These are phyloP conservation scores for Struthidea cinerea DNA, from an alignment of 2,113 vertebrate genomes.

Conservation along the genomic window DNA sequence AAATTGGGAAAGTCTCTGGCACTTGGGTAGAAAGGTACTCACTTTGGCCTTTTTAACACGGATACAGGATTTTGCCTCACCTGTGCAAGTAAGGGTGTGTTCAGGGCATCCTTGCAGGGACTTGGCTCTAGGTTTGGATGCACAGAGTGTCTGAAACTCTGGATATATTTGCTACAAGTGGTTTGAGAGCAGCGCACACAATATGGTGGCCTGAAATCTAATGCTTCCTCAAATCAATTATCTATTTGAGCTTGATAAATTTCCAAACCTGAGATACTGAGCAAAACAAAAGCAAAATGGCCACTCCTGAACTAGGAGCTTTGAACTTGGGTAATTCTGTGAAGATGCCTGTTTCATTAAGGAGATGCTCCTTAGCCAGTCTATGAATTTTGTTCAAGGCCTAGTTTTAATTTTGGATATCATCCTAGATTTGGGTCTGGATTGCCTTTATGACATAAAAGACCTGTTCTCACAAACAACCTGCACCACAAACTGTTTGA, in stretches of 20 bases:
- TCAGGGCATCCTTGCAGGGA: background rate
- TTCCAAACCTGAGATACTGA: background rate
- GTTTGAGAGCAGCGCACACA: background rate
- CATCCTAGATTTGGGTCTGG: background rate
- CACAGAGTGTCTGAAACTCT: background rate
- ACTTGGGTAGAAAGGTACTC: background rate
- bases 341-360: background rate
- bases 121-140: background rate
- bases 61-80: background rate
- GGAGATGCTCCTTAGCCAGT: background rate
- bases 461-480: background rate
- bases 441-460: background rate
- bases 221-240: background rate
- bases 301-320: background rate
- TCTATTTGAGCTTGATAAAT: background rate
- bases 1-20: background rate
- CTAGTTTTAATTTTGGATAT: background rate
- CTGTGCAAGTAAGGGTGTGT: background rate
- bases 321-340: background rate
- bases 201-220: background rate
- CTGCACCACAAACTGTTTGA: background rate
- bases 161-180: background rate
- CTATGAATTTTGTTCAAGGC: background rate
- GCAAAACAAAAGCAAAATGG: background rate
- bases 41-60: background rate